These are phyloP conservation scores for Drosophila meridiana DNA, from an alignment of 2,888 invertebrate genomes.

Conservation along the genomic window DNA sequence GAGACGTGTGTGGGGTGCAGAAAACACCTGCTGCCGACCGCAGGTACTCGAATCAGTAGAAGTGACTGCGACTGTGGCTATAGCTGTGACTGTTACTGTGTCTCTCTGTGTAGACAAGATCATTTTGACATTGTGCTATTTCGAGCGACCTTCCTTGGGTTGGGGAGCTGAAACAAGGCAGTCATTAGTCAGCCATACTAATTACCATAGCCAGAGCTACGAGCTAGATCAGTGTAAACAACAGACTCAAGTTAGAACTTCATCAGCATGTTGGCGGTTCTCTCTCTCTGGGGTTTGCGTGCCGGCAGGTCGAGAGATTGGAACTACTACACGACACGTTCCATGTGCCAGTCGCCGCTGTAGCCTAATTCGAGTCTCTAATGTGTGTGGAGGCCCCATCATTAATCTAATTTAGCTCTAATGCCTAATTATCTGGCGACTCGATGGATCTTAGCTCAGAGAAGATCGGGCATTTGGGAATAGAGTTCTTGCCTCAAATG, in stretches of 20 bases:
- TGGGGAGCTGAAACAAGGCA: slow-evolving; percentile 35
- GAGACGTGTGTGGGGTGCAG: slow-evolving; percentile 16
- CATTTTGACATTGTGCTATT: slow-evolving; percentile 54
- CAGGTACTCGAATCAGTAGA: slow-evolving; percentile 6
- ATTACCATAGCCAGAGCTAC: slow-evolving; percentile 55
- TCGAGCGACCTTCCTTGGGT: slow-evolving; percentile 35
- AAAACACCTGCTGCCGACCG: slow-evolving; percentile 5
- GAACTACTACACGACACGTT: slow-evolving; percentile 44
- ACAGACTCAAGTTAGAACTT: slow-evolving; percentile 50
- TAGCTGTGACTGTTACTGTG: background rate
- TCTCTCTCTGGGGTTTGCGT: slow-evolving; percentile 46
- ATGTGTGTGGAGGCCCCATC: slow-evolving; percentile 66
- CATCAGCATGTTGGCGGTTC: slow-evolving; percentile 49
- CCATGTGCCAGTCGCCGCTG: slow-evolving; percentile 14
- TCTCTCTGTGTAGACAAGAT: slow-evolving; percentile 22
- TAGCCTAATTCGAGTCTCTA: slow-evolving; percentile 40
- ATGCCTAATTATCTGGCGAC: slow-evolving; percentile 53
- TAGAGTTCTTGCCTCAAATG: slow-evolving; percentile 9
- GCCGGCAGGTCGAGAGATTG: slow-evolving; percentile 28
- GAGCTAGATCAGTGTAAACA: slow-evolving; percentile 15
- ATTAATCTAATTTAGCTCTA: slow-evolving; percentile 75
- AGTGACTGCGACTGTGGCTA: background rate
- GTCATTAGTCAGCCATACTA: slow-evolving; percentile 68
- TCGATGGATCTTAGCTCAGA: slow-evolving; percentile 15
- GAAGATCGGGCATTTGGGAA: slow-evolving; percentile 1